These are phyloP conservation scores for Rhea americana DNA, from an alignment of 2,113 vertebrate genomes.

Conservation along the genomic window DNA sequence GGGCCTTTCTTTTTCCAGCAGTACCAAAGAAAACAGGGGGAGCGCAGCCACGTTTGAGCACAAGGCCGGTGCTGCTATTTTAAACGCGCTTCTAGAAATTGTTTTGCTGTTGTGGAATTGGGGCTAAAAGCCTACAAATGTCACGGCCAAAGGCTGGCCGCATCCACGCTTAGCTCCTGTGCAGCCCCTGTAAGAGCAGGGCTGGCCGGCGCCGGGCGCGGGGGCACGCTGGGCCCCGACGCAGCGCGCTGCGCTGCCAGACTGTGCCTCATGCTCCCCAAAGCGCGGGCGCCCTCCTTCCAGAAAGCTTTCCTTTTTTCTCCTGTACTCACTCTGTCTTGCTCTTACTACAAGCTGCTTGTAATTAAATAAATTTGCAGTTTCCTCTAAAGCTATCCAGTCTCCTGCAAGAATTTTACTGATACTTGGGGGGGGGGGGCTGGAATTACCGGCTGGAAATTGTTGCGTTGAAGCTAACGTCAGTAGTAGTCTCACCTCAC, in stretches of 20 bases:
- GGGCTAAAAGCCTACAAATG: not conserved
- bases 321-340: not conserved
- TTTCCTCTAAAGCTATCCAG: not conserved
- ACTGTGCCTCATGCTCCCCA: not conserved
- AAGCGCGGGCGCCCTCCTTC: not conserved
- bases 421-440: not conserved
- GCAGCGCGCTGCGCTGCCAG: not conserved
- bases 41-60: not conserved
- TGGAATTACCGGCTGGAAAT: not conserved
- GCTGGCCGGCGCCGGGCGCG: rapidly evolving
- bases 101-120: not conserved
- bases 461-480: not conserved
- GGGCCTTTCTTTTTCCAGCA: not conserved
- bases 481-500: not conserved
- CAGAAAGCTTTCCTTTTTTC: rapidly evolving
- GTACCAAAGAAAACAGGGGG: not conserved
- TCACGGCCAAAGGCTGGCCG: not conserved
- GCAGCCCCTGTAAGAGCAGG: too few species aligned
- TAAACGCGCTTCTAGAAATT: not conserved
- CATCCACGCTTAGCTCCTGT: not conserved
- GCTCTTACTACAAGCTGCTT: not conserved
- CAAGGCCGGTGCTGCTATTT: not conserved
- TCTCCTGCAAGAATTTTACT: not conserved
- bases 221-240: rapidly evolving
- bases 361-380: not conserved